phyloP scores from a whole-genome alignment of 2,797 vertebrate genomes.

The Oreochromis mossambicus region DNA sequence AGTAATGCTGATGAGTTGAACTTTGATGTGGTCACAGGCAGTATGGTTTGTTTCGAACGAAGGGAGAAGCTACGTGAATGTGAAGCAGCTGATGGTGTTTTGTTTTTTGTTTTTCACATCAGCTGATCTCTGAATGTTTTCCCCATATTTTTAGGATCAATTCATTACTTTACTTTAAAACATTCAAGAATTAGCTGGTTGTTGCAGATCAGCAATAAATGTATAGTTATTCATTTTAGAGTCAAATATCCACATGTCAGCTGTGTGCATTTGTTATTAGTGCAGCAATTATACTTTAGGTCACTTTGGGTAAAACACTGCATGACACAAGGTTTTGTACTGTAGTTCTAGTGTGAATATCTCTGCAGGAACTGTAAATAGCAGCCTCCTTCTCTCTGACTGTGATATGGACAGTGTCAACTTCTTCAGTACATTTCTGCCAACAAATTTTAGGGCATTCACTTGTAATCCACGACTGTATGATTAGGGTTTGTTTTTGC shows the following conservation, averaged over 20 bases:
- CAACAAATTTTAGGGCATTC: background rate
- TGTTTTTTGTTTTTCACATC: background rate
- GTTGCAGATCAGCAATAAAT: background rate
- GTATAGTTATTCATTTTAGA: background rate
- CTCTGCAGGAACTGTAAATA: background rate
- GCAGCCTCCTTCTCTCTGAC: background rate
- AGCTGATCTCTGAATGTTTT: background rate
- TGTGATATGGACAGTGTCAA: background rate
- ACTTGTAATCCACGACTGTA: background rate
- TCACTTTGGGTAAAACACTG: background rate
- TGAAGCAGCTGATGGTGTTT: background rate
- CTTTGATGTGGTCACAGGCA: background rate
- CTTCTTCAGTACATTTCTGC: background rate
- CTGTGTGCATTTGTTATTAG: background rate
- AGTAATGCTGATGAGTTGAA: slow-evolving; percentile 13
- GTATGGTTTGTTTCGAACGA: background rate
- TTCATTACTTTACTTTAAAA: background rate
- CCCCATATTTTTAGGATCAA: accelerated
- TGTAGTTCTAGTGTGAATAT: background rate
- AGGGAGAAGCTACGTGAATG: background rate
- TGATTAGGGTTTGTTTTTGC: background rate
- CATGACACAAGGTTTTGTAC: background rate
- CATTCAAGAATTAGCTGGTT: background rate
- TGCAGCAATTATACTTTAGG: background rate
- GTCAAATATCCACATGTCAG: background rate